Evolutionary conservation across 1,140 invertebrate species (phyloP).

Genomic region (Pseudobourletiella spinata): DNA sequence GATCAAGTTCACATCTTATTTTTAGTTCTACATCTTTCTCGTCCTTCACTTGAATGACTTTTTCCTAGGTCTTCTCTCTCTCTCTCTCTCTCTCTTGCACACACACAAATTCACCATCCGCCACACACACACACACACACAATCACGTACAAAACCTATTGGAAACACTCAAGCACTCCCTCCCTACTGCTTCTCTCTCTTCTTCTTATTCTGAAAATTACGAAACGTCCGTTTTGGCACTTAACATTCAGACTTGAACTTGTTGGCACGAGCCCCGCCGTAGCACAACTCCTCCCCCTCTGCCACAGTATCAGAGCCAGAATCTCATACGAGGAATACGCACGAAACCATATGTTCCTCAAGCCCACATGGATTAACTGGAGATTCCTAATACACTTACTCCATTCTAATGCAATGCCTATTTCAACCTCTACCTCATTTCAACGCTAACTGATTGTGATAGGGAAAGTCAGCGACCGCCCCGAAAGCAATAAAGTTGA

Average conservation of each 20-base stretch:
- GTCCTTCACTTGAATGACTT: slow-evolving; percentile 9
- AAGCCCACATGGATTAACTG: no score
- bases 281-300: no score
- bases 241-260: background rate
- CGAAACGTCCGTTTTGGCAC: background rate
- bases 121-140: background rate
- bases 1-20: slow-evolving; percentile 7
- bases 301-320: no score
- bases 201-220: background rate
- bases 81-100: background rate
- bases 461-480: no score
- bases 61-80: background rate
- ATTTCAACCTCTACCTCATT: no score
- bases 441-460: no score
- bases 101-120: background rate
- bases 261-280: no score
- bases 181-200: background rate
- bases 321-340: no score
- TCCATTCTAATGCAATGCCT: no score
- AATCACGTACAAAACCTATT: background rate
- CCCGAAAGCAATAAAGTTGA: no score
- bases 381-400: no score
- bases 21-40: background rate
- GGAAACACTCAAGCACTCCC: background rate
- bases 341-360: no score